Conservation (phyloP, 1,140 invertebrate species). For the Drosophila baimaii region DNA sequence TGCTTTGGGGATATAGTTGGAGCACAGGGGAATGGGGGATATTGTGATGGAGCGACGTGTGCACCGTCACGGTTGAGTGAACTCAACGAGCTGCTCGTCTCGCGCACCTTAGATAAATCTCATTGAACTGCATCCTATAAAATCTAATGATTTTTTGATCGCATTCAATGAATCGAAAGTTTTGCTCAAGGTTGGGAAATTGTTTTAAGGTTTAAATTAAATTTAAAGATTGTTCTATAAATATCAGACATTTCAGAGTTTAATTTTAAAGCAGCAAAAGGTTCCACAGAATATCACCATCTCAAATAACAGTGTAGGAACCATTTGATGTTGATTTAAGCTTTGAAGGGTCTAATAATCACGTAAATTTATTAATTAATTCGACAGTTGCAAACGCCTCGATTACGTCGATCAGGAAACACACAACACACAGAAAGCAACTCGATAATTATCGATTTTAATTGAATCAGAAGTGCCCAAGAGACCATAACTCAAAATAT, state of each 20-base stretch:
- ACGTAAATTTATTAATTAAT: neutral
- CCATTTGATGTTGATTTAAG: neutral
- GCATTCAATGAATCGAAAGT: conserved; percentile 28
- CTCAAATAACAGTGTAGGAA: neutral
- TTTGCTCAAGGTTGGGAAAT: neutral
- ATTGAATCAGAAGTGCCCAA: conserved; percentile 24
- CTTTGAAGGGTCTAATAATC: neutral
- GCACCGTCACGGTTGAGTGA: conserved; percentile 39
- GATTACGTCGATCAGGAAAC: conserved; percentile 18
- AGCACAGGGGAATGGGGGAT: neutral
- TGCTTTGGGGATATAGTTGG: conserved; percentile 3
- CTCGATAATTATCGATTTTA: conserved; percentile 16
- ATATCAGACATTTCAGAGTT: too few relatives aligned
- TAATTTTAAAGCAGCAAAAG: too few relatives aligned
- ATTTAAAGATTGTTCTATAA: neutral
- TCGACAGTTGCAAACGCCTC: neutral
- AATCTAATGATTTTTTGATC: conserved; percentile 6
- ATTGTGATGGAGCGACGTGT: conserved; percentile 9
- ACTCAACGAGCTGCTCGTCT: conserved; percentile 14
- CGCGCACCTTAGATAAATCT: conserved; percentile 41
- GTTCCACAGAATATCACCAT: too few relatives aligned
- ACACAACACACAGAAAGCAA: neutral
- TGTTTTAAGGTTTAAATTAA: too few relatives aligned
- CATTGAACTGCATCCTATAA: conserved; percentile 40
- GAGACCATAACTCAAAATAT: conserved; percentile 17